These are phyloP conservation scores for Orius insidiosus DNA, from an alignment of 1,140 invertebrate species.

Conservation along the genomic window DNA sequence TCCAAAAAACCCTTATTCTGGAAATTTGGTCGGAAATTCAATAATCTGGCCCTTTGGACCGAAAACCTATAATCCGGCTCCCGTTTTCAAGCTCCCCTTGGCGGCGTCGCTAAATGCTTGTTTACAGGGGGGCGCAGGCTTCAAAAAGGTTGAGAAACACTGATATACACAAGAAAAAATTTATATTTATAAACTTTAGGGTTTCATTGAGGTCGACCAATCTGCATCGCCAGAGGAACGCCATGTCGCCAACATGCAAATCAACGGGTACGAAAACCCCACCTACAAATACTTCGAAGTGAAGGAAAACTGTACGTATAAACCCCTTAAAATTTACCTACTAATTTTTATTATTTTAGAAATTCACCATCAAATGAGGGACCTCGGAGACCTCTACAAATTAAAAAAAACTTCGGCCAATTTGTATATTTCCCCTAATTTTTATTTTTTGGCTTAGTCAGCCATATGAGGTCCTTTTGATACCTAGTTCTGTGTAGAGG, in stretches of 20 bases:
- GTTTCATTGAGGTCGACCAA: slow-evolving; percentile 79
- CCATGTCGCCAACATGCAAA: slow-evolving; percentile 98
- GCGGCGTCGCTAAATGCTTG: too few species aligned
- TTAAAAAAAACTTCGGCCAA: slow-evolving; percentile 5
- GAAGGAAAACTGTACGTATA: slow-evolving; percentile 49
- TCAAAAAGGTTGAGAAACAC: too few species aligned
- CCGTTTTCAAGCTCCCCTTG: too few species aligned
- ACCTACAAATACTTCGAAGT: slow-evolving; percentile 99
- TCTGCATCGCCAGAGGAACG: slow-evolving; percentile 89
- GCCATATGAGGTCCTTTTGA: slow-evolving; percentile 16
- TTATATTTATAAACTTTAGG: slow-evolving; percentile 38
- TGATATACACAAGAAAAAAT: too few species aligned
- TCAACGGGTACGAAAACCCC: slow-evolving; percentile 99
- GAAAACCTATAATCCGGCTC: too few species aligned
- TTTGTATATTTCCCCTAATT: slow-evolving; percentile 17
- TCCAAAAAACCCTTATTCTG: too few species aligned
- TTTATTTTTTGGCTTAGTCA: slow-evolving; percentile 2
- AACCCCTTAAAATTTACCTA: too few species aligned
- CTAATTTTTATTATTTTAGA: slow-evolving; percentile 8
- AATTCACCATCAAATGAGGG: slow-evolving; percentile 9
- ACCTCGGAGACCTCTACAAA: slow-evolving; percentile 6
- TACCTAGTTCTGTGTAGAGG: slow-evolving; percentile 20
- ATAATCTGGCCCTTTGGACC: too few species aligned
- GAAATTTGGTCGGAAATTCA: too few species aligned
- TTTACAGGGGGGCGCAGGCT: too few species aligned